A percentile compares a stretch with the other conserved stretches of the same genome.
Conservation (phyloP, 2,113 vertebrate species). For the Genyomyrus donnyi region DNA sequence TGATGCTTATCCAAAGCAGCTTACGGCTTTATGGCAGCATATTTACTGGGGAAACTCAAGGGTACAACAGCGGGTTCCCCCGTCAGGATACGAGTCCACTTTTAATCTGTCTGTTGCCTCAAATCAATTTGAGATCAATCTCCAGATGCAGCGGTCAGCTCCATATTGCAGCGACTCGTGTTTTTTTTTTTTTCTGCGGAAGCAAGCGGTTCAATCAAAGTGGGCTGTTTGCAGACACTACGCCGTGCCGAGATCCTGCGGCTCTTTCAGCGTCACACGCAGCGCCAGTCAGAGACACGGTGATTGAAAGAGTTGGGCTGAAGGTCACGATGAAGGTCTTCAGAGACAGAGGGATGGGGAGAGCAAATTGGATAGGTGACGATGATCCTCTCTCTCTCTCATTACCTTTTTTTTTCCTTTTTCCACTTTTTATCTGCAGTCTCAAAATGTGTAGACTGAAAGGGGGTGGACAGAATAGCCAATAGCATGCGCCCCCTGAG, state of each 20-base stretch:
- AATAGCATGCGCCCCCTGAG: neutral
- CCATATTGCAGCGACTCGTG: neutral
- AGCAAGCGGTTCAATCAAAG: neutral
- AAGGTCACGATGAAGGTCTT: neutral
- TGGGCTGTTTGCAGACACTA: neutral
- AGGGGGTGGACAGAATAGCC: neutral
- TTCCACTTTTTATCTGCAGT: neutral
- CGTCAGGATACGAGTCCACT: neutral
- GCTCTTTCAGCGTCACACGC: neutral
- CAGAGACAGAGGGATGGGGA: neutral
- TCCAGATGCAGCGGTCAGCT: neutral
- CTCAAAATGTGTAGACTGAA: neutral
- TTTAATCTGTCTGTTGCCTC: neutral
- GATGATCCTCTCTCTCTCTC: neutral
- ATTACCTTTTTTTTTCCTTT: neutral
- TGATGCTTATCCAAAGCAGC: neutral
- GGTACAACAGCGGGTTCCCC: neutral
- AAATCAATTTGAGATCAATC: neutral
- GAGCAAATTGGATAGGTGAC: neutral
- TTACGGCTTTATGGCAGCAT: neutral
- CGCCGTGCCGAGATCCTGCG: neutral
- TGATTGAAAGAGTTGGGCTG: slow-evolving; percentile 1
- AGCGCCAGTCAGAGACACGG: neutral
- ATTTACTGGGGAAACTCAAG: neutral
- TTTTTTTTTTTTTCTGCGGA: neutral